phyloP scores from a whole-genome alignment of 2,797 vertebrate species.

The Sebastes taczanowskii region DNA sequence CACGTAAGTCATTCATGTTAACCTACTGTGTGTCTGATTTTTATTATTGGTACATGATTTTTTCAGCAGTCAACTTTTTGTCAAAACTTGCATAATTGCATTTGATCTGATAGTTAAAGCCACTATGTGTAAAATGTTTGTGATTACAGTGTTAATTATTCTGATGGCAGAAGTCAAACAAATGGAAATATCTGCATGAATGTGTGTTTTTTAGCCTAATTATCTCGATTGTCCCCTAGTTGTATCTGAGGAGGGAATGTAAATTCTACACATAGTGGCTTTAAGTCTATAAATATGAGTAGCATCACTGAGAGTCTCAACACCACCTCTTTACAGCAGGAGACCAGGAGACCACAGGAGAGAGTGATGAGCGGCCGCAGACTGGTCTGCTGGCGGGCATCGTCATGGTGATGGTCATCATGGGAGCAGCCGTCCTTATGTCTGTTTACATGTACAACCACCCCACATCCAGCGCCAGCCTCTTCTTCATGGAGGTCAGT shows the following conservation, averaged over 20 bases:
- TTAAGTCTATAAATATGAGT: not conserved
- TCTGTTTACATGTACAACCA: conserved; percentile 92
- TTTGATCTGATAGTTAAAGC: not conserved
- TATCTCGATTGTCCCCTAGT: not conserved
- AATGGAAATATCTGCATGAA: not conserved
- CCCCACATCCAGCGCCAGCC: conserved; percentile 90
- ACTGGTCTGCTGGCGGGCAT: conserved; percentile 87
- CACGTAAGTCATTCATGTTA: conserved; percentile 44
- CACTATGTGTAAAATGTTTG: not conserved
- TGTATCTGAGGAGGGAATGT: not conserved
- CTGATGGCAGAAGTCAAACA: not conserved
- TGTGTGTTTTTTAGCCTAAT: not conserved
- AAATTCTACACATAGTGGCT: not conserved
- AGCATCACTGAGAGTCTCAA: not conserved
- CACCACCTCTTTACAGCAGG: conserved; percentile 33
- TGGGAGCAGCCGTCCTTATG: conserved; percentile 85
- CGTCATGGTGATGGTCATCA: conserved; percentile 84
- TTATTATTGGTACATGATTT: not conserved
- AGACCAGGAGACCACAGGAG: conserved; percentile 7
- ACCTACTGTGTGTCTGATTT: not conserved
- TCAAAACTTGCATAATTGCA: not conserved
- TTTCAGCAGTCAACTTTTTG: not conserved
- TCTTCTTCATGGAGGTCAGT: conserved; percentile 96
- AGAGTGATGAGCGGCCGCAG: conserved; percentile 71
- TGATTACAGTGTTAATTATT: not conserved